Conservation (phyloP, 1,140 invertebrate genomes). For the Panulirus ornatus region DNA sequence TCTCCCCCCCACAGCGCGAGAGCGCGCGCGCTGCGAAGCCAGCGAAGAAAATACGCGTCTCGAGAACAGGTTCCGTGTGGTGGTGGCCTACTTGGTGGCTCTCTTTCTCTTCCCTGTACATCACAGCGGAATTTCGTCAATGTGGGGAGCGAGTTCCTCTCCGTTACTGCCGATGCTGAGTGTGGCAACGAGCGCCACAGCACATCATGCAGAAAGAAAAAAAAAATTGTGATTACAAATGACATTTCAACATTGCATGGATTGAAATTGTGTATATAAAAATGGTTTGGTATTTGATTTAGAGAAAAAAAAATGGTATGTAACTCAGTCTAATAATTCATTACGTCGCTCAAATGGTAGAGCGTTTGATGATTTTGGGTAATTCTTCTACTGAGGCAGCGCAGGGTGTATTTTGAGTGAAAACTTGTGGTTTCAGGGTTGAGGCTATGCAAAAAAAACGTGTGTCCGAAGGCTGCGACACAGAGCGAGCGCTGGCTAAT, state of each 20-base stretch:
- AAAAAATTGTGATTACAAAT: slow-evolving; percentile 22
- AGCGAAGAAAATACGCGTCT: no score
- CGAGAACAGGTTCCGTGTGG: no score
- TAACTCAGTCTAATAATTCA: neutral
- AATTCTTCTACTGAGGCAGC: neutral
- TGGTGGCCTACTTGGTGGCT: no score
- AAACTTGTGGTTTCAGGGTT: neutral
- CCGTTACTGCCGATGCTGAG: no score
- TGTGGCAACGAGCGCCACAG: no score
- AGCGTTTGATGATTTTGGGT: neutral
- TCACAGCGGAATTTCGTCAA: no score
- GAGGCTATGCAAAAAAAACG: neutral
- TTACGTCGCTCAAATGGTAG: neutral
- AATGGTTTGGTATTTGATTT: neutral
- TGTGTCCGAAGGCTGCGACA: neutral
- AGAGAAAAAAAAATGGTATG: no score
- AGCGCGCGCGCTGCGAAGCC: no score
- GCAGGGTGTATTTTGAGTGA: neutral
- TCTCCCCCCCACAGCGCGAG: no score
- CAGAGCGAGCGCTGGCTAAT: neutral
- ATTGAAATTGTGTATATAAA: slow-evolving; percentile 13
- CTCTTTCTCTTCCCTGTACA: no score
- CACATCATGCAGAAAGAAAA: neutral
- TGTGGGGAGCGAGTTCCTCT: no score
- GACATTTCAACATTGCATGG: slow-evolving; percentile 8